Base-by-base conservation (phyloP, 2,113 vertebrate genomes). In the Xyrauchen texanus region DNA sequence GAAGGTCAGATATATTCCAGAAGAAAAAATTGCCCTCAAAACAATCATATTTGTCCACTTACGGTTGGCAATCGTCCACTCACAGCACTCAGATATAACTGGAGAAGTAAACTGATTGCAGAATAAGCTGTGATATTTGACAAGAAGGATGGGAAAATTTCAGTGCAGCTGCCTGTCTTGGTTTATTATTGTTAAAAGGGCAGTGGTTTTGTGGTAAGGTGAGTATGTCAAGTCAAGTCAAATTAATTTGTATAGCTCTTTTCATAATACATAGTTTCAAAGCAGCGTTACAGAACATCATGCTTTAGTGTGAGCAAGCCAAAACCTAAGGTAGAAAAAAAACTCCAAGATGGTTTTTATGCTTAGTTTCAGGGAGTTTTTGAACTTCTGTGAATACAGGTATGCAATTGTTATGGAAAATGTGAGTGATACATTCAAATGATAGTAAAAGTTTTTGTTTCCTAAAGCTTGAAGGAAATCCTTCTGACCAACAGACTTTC, bases 81-180 rank as follows among this genome's bases (percentile, higher is more conserved):
- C 9, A 46, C n/a, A 2, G 53, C 69, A 46, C 69, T 71, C 42
- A 70, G 68, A 12, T 4, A 21, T 46, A 67, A 15, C 64, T 13
- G 8, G 42, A 10, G 53, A 72, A 46, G 53, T 72, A 72, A 72
- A 72, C 44, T 60, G n/a, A 72, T 72, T 72, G 53, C 53, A 16
- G 53, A 53, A 55, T 72, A 60, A 72, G 58, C 58, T 71, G 53
- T 72, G 55, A 72, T 72, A 72, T 60, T 4, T 60, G 21, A 34
- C 21, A 34, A 34, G 21, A 34, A 34, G 7, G 55, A 60, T 72
- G 69, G 57, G 68, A 70, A 70, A 12, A 70, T 57, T 70, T 70
- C 12, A 72, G 55, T 72, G 69, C 69, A 72, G 8, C 55, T 16
- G 55, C 44, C 69, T 58, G 13, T 72, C 55, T 46, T 12, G 8